These are phyloP conservation scores for Danionella dracula DNA, from an alignment of 2,797 vertebrate species.

Conservation along the genomic window DNA sequence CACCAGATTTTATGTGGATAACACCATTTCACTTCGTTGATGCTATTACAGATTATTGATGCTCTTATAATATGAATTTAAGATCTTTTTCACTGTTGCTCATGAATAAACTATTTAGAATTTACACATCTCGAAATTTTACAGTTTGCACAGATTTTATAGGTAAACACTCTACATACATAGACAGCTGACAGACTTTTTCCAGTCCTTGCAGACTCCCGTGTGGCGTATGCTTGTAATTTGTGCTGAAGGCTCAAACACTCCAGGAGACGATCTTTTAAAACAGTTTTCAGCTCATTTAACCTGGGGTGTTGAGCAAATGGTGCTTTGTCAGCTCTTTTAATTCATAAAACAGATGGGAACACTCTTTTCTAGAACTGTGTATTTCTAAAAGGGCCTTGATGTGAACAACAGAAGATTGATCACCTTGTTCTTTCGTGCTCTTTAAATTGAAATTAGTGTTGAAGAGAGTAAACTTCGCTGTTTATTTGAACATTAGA, in stretches of 20 bases:
- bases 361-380: constrained; percentile 59
- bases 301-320: constrained; percentile 12
- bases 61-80: too few species aligned
- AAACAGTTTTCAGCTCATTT: constrained; percentile 23
- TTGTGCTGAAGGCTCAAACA: neutral
- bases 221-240: constrained; percentile 1
- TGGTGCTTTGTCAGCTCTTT: constrained; percentile 18
- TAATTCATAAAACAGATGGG: constrained; percentile 26
- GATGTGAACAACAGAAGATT: neutral
- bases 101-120: too few species aligned
- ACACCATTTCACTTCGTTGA: too few species aligned
- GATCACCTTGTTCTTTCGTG: neutral
- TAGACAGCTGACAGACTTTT: neutral
- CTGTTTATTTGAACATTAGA: too few species aligned
- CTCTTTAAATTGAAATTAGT: neutral
- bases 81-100: too few species aligned
- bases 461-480: too few species aligned
- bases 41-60: too few species aligned
- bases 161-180: too few species aligned
- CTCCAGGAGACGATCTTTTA: constrained; percentile 10
- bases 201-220: neutral
- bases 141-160: too few species aligned
- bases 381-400: constrained; percentile 42
- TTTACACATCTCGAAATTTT: too few species aligned
- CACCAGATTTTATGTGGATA: too few species aligned